Evolutionary conservation across 2,888 invertebrate genomes (phyloP), one percentile per base, ranked within the genome.

Genomic region (Onthophagus sagittarius): DNA sequence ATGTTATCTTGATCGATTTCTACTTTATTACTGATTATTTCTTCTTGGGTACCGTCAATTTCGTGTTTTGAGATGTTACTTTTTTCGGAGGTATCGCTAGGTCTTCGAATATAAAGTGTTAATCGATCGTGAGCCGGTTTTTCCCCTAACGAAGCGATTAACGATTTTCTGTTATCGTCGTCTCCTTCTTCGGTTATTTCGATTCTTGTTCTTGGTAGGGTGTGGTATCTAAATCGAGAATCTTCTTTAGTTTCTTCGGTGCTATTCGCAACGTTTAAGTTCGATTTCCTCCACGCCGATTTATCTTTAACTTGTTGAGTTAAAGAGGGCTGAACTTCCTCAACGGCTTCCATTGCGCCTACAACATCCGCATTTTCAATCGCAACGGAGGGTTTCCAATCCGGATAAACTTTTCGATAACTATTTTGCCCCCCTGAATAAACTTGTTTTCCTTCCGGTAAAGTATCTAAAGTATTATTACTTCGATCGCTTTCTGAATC

Each of bases 1-100:
- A 96, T 93, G 79, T 96, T 96, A 79, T 96, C 96, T 1, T 95
- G 94, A 83, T 96, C 96, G 63, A 96, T 94, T 82, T 95, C 95
- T 9, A 92, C 90, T 82, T 91, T 91, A 79, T 93, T 92, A 14
- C 88, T 88, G 69, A 77, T 76, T 0, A 33, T 69, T 64, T 80
- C 79, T 15, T 77, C 75, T 39, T 75, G 74, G 23, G 76, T 75
- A 2, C 79, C 62, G 0, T 76, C 74, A 70, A 76, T 62, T 6
- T 74, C 76, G 33, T 77, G 72, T 72, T 77, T 76, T 23, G n/a
- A n/a, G 0, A 13, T 6, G n/a, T 6, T 15, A 31, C 32, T 63
- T 75, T 69, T 75, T 70, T 39, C 70, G 15, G n/a, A 23, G n/a
- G 74, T 73, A n/a, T 84, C 83, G 65, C 84, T 83, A 0, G 89